Evolutionary conservation across 2,113 vertebrate species (phyloP).

Genomic region (Mesocricetus auratus): DNA sequence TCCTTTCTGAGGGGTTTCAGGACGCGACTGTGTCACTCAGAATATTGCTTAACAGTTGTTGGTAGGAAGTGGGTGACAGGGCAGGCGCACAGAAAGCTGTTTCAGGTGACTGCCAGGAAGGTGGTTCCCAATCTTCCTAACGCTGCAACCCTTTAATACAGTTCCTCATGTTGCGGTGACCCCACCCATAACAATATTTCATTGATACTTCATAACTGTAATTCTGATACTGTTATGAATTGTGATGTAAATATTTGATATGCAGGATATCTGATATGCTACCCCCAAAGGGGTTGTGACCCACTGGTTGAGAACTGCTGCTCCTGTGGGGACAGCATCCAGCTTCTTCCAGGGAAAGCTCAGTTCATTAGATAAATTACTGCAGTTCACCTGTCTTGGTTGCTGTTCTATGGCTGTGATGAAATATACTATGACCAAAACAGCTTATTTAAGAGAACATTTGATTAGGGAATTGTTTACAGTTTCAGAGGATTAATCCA

Average conservation of each 20-base stretch:
- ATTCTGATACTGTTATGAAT: background rate
- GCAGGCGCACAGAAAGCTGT: fast-evolving
- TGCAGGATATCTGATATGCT: background rate
- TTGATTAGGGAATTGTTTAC: background rate
- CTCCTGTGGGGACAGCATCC: fast-evolving
- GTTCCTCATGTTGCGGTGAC: background rate
- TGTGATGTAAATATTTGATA: background rate
- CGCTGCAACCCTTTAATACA: background rate
- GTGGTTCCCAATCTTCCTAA: background rate
- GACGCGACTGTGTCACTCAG: background rate
- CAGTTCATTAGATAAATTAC: background rate
- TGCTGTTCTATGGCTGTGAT: background rate
- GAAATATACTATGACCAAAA: background rate
- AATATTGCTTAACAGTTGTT: fast-evolving
- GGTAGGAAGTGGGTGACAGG: background rate
- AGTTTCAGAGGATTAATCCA: background rate
- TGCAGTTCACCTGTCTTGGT: background rate
- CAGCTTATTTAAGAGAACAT: background rate
- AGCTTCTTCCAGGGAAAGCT: background rate
- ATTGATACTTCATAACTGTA: background rate
- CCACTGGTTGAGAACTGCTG: too few species aligned
- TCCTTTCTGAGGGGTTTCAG: background rate
- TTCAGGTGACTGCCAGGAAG: fast-evolving
- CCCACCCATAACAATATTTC: background rate
- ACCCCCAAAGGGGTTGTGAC: too few species aligned